Percentiles rank a stretch among this genome's conserved stretches.
phyloP scores from a whole-genome alignment of 2,113 vertebrate genomes.

The Ciconia maguari region DNA sequence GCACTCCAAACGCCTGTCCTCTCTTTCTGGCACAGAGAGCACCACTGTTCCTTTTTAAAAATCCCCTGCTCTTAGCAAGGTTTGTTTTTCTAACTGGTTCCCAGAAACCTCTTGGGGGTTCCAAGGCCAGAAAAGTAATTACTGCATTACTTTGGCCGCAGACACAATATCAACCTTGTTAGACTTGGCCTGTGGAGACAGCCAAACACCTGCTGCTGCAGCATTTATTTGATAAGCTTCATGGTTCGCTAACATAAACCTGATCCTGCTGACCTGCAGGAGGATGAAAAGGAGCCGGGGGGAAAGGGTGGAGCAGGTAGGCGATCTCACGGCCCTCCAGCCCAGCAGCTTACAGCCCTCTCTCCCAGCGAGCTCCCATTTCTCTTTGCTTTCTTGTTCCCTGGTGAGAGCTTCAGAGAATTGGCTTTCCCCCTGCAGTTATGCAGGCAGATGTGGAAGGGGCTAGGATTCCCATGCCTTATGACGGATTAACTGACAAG shows the following conservation, averaged over 20 bases:
- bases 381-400: constrained; percentile 54
- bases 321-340: constrained; percentile 15
- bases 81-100: constrained; percentile 71
- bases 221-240: constrained; percentile 74
- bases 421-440: constrained; percentile 60
- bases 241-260: constrained; percentile 65
- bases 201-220: constrained; percentile 73
- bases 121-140: constrained; percentile 62
- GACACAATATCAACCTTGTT: constrained; percentile 66
- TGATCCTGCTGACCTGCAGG: constrained; percentile 68
- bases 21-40: constrained; percentile 26
- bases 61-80: constrained; percentile 58
- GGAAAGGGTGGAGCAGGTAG: constrained; percentile 36
- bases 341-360: not conserved
- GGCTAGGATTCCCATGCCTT: constrained; percentile 73
- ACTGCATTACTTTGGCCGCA: constrained; percentile 50
- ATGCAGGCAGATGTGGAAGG: constrained; percentile 73
- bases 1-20: not conserved
- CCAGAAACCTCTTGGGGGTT: constrained; percentile 67
- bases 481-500: constrained; percentile 69
- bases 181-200: constrained; percentile 53
- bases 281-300: constrained; percentile 64
- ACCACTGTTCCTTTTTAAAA: constrained; percentile 50
- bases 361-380: constrained; percentile 45
- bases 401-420: constrained; percentile 62